A percentile compares a stretch with the other conserved stretches of the same genome.
Conservation (phyloP, 1,140 invertebrate genomes). For the Trinorchestia longiramus region DNA sequence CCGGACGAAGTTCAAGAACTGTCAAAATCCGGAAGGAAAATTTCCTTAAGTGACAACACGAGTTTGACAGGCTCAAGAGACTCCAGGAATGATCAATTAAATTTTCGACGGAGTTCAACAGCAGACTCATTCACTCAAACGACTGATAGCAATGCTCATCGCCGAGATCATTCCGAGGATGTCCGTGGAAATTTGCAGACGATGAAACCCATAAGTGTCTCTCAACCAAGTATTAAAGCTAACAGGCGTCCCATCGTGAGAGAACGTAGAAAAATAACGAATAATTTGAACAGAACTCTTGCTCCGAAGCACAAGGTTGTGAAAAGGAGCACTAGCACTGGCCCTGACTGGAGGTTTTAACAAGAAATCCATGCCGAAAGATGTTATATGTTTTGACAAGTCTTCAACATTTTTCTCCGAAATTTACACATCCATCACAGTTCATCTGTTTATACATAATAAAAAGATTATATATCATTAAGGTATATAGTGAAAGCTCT, state of each 20-base stretch:
- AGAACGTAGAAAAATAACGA: neutral
- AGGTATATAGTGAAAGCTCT: neutral
- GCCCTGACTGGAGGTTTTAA: conserved; percentile 23
- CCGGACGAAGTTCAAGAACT: conserved; percentile 22
- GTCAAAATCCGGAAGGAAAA: neutral
- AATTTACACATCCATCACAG: neutral
- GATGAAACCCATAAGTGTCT: neutral
- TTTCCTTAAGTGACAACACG: neutral
- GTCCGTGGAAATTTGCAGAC: neutral
- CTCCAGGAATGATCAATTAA: neutral
- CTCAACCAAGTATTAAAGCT: neutral
- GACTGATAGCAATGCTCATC: neutral
- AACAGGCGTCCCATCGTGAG: neutral
- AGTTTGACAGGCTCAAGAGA: neutral
- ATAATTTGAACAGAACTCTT: neutral
- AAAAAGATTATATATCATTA: neutral
- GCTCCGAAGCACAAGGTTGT: neutral
- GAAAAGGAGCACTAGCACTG: neutral
- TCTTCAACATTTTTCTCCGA: neutral
- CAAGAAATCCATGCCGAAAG: neutral
- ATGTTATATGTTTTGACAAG: neutral
- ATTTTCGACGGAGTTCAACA: neutral
- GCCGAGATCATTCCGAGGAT: no score
- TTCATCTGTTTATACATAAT: neutral
- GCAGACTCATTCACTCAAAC: conserved; percentile 13